Evolutionary conservation across 2,113 vertebrate species (phyloP).

Genomic region (Illadopsis cleaveri): DNA sequence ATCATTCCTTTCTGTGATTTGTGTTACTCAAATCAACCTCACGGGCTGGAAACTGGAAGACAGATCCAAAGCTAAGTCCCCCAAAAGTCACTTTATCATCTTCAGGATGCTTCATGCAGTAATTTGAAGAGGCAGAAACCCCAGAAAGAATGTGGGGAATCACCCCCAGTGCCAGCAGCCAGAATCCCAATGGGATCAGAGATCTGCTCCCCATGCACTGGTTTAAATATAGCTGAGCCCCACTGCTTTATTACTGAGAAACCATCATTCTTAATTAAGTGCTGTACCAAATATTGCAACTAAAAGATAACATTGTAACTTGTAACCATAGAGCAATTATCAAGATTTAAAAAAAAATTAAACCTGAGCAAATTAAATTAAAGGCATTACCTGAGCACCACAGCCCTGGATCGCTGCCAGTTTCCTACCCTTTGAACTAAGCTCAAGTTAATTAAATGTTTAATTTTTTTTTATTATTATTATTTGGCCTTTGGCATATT

Average conservation of each 20-base stretch:
- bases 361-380: constrained; percentile 76
- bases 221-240: not conserved
- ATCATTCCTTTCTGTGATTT: constrained; percentile 61
- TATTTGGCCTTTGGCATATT: constrained; percentile 50
- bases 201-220: not conserved
- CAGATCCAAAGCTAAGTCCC: not conserved
- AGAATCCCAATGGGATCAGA: not conserved
- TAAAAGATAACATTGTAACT: constrained; percentile 73
- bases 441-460: constrained; percentile 79
- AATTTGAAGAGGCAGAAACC: not conserved
- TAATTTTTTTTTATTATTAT: constrained; percentile 30
- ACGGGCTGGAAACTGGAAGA: constrained; percentile 75
- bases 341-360: constrained; percentile 70
- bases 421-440: constrained; percentile 82
- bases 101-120: accelerated
- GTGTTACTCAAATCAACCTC: constrained; percentile 46
- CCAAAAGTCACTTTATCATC: not conserved
- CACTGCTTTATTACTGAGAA: not conserved
- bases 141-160: not conserved
- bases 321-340: constrained; percentile 73
- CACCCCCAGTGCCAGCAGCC: not conserved
- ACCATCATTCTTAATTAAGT: constrained; percentile 54
- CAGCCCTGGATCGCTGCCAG: constrained; percentile 75
- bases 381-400: constrained; percentile 69
- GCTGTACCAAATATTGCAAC: constrained; percentile 57